These are phyloP conservation scores for Phoeniculus purpureus DNA, from an alignment of 2,797 vertebrate genomes.

Conservation along the genomic window DNA sequence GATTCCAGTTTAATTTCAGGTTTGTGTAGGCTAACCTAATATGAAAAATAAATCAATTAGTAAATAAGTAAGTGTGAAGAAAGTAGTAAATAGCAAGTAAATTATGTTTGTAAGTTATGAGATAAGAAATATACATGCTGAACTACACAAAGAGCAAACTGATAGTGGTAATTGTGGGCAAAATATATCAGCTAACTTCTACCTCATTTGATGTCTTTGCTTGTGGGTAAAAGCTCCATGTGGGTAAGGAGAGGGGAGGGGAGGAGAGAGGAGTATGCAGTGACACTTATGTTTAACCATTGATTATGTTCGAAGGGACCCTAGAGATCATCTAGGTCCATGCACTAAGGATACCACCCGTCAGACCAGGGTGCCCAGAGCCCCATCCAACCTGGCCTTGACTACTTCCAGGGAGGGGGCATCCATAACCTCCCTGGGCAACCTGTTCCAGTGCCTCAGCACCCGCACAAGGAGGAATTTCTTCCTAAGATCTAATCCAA, in stretches of 20 bases:
- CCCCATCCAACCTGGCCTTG: too few species aligned
- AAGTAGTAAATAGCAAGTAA: neutral
- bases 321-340: too few species aligned
- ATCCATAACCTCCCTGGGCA: too few species aligned
- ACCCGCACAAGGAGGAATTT: too few species aligned
- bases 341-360: too few species aligned
- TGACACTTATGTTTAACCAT: neutral
- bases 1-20: slow-evolving; percentile 92
- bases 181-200: neutral
- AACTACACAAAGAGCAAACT: neutral
- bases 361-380: too few species aligned
- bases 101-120: neutral
- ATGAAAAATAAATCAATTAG: slow-evolving; percentile 13
- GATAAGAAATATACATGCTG: neutral
- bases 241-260: neutral
- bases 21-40: slow-evolving; percentile 89
- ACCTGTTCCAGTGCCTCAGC: too few species aligned
- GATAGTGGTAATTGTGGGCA: neutral
- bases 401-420: too few species aligned
- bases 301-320: too few species aligned
- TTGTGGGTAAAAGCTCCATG: neutral
- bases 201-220: neutral
- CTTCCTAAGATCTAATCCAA: too few species aligned
- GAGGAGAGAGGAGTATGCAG: neutral
- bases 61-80: neutral